These are phyloP conservation scores for Typhlichthys subterraneus DNA, from an alignment of 2,797 vertebrate species.

Conservation along the genomic window DNA sequence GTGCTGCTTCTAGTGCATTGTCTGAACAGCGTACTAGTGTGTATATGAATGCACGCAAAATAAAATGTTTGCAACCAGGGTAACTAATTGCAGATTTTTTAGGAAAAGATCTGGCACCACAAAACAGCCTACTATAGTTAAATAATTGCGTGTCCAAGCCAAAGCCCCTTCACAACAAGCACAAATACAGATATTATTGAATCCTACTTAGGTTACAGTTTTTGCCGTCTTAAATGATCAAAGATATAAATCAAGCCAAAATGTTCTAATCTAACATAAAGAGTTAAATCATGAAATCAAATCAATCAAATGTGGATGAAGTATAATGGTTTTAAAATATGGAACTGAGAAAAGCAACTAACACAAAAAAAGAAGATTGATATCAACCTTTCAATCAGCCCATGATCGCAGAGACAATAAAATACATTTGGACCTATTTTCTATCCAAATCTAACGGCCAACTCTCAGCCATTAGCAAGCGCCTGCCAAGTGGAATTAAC, in stretches of 20 bases:
- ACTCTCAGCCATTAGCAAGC: slow-evolving; percentile 17
- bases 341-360: too few species aligned
- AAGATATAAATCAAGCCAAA: slow-evolving; percentile 10
- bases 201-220: too few species aligned
- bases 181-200: not conserved
- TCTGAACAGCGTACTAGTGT: too few species aligned
- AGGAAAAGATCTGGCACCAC: not conserved
- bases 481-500: slow-evolving; percentile 53
- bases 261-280: not conserved
- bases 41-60: not conserved
- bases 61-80: not conserved
- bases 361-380: slow-evolving; percentile 7
- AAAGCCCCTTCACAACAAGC: too few species aligned
- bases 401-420: slow-evolving; percentile 32
- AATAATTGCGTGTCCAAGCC: slow-evolving; percentile 9
- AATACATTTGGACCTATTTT: slow-evolving; percentile 28
- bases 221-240: slow-evolving; percentile 7
- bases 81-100: too few species aligned
- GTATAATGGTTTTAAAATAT: too few species aligned
- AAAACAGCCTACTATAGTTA: slow-evolving; percentile 1
- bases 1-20: not conserved
- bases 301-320: too few species aligned
- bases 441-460: slow-evolving; percentile 29
- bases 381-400: slow-evolving; percentile 20
- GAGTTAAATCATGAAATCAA: not conserved